Base-by-base conservation (phyloP, 2,797 vertebrate genomes). In the Sebastes minor region DNA sequence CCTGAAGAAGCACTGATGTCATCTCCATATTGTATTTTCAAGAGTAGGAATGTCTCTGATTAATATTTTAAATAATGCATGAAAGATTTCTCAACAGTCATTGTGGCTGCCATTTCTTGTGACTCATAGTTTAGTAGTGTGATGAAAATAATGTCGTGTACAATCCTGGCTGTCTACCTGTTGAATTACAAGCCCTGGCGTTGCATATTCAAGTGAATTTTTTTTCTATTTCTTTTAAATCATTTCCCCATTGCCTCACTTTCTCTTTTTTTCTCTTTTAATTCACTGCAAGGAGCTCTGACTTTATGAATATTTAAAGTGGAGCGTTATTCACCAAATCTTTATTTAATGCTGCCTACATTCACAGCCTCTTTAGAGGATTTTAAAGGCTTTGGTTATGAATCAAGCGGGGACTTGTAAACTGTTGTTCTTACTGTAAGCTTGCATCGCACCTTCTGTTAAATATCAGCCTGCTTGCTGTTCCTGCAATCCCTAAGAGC, bases 301-400 rank as follows among this genome's bases (percentile, higher is more conserved):
- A 53, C 22, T 80, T 71, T 69, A 86, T 90, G 81, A 92, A 89
- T 92, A 86, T 88, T 91, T 92, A 71, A 90, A 87, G 56, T 20
- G 5, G 42, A 68, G 72, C 9, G 59, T 86, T 80, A 87, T 86
- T 91, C 76, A 73, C 52, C 62, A 86, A 88, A 82, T 89, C 80
- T 89, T 84, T 91, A 90, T 91, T 88, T 87, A 86, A 85, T 88
- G 73, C 75, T 49, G 42, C 72, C 82, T 71, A 30, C 77, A n/a
- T 85, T 88, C 73, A 70, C 80, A 59, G 80, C 61, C 75, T 86
- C 75, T 85, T 23, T 49, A 42, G 68, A 75, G 63, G 74, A 62
- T 70, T 81, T 84, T 74, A 67, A 55, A 57, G 60, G 33, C 69
- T 86, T 73, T 38, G 65, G 70, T 76, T 80, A 62, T 61, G 82